These are phyloP conservation scores for Sitobion miscanthi DNA, from an alignment of 1,140 invertebrate genomes.

Conservation along the genomic window DNA sequence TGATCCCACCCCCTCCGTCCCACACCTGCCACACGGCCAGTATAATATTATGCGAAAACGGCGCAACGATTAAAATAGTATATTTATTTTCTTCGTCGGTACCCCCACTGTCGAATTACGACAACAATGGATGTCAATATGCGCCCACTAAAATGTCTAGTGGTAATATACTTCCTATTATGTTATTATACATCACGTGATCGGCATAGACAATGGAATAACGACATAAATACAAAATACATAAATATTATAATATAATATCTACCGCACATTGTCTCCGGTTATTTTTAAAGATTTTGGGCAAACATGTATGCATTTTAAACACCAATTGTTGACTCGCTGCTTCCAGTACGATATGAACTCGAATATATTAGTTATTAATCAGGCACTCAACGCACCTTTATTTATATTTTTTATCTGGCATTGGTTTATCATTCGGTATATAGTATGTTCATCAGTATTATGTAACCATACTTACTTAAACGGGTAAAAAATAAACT, in stretches of 20 bases:
- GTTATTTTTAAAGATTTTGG: background rate
- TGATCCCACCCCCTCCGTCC: background rate
- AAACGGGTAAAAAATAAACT: background rate
- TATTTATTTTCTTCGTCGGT: background rate
- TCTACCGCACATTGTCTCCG: constrained; percentile 2
- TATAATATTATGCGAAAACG: background rate
- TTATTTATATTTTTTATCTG: background rate
- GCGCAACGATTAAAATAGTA: background rate
- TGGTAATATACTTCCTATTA: constrained; percentile 28
- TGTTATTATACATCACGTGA: constrained; percentile 5
- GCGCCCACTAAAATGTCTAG: background rate
- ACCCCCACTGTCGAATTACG: background rate
- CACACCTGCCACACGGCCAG: background rate
- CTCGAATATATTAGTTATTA: background rate
- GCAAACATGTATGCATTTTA: background rate
- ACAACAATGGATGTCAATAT: background rate
- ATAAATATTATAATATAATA: background rate
- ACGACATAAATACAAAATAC: background rate
- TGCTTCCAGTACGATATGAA: background rate
- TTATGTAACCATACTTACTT: background rate
- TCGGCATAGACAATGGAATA: background rate
- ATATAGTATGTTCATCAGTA: background rate
- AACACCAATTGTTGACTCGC: background rate
- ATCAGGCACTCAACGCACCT: background rate
- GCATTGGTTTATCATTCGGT: background rate